These are phyloP conservation scores for Capra hircus DNA, from an alignment of 2,113 vertebrate species.

Conservation along the genomic window DNA sequence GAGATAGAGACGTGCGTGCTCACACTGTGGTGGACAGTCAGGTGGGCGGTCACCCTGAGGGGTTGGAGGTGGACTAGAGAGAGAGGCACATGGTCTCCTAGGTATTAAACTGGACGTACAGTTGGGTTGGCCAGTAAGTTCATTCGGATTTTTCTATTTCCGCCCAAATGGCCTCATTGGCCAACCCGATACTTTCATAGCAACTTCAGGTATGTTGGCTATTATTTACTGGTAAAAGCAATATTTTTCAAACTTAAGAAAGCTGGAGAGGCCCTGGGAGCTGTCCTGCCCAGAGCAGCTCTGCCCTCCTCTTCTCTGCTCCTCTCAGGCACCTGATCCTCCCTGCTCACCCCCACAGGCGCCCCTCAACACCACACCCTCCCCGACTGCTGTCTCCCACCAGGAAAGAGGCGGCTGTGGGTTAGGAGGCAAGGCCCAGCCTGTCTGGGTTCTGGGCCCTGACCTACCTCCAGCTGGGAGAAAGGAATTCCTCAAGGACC, in stretches of 20 bases:
- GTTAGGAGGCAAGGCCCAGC: background rate
- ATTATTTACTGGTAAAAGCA: background rate
- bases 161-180: background rate
- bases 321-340: background rate
- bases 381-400: background rate
- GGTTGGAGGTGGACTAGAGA: background rate
- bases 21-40: background rate
- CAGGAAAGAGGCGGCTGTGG: background rate
- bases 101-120: background rate
- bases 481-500: too few species aligned
- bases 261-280: background rate
- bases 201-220: background rate
- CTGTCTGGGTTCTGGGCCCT: background rate
- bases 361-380: background rate
- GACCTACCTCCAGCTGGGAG: background rate
- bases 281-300: background rate
- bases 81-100: background rate
- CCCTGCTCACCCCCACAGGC: rapidly evolving
- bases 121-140: background rate
- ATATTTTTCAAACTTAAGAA: background rate
- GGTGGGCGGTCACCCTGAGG: background rate
- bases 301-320: background rate
- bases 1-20: background rate
- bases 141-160: background rate
- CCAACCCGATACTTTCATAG: background rate